Conservation (phyloP, 1,140 invertebrate species). For the Bradysia coprophila region DNA sequence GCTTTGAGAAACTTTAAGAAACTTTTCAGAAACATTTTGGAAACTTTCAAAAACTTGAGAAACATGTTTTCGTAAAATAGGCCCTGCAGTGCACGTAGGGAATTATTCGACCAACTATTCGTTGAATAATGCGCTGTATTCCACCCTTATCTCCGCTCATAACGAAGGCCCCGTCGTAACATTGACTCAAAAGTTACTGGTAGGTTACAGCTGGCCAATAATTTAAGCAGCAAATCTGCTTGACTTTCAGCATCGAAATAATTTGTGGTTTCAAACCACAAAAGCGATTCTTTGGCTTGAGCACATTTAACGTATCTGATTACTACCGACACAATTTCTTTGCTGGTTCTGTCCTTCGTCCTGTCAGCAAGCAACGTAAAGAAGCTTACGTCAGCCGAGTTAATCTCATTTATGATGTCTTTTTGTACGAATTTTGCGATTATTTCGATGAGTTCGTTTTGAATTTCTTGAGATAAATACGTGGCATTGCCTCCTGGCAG, state of each 20-base stretch:
- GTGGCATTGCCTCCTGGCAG: not conserved
- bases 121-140: not conserved
- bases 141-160: not conserved
- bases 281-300: not conserved
- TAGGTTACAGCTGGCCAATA: not conserved
- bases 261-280: not conserved
- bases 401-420: not conserved
- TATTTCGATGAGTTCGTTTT: not conserved
- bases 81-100: not conserved
- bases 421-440: not conserved
- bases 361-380: not conserved
- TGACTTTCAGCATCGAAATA: not conserved
- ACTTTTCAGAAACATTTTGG: no score
- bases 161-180: not conserved
- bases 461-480: not conserved
- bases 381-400: no score
- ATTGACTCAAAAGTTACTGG: not conserved
- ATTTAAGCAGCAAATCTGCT: not conserved
- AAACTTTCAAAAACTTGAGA: no score
- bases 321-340: not conserved
- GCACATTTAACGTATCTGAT: not conserved
- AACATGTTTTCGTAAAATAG: no score
- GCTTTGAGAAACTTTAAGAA: no score
- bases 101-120: not conserved
- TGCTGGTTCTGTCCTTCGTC: not conserved